These are phyloP conservation scores for Venusia cambrica DNA, from an alignment of 2,888 invertebrate genomes.

Conservation along the genomic window DNA sequence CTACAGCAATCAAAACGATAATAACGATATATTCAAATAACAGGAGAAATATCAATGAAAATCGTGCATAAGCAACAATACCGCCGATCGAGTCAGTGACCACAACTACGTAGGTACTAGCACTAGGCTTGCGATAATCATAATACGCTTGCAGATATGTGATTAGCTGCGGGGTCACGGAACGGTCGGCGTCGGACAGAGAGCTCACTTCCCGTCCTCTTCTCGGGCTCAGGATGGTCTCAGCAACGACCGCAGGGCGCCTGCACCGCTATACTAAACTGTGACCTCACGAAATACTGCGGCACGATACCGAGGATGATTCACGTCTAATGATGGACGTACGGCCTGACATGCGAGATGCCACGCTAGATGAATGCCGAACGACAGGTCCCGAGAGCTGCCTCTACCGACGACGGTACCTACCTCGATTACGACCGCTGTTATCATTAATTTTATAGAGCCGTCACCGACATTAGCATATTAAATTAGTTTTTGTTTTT, in stretches of 20 bases:
- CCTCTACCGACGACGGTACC: constrained; percentile 41
- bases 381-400: constrained; percentile 44
- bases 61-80: constrained; percentile 45
- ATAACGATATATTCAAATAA: constrained; percentile 33
- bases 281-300: constrained; percentile 79
- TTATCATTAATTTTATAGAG: constrained; percentile 57
- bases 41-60: constrained; percentile 37
- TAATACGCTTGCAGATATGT: constrained; percentile 79
- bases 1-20: constrained; percentile 18
- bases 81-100: constrained; percentile 66
- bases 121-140: constrained; percentile 76
- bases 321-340: constrained; percentile 72
- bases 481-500: constrained; percentile 50
- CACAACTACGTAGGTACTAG: constrained; percentile 70
- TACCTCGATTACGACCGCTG: constrained; percentile 41
- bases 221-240: constrained; percentile 38
- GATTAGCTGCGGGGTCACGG: constrained; percentile 77
- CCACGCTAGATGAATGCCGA: constrained; percentile 66
- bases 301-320: constrained; percentile 72
- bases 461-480: constrained; percentile 53
- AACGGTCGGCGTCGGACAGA: constrained; percentile 76
- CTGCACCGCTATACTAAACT: constrained; percentile 79
- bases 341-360: constrained; percentile 64
- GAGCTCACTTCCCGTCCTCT: constrained; percentile 46
- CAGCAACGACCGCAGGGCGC: constrained; percentile 72